These are phyloP conservation scores for Neotoxoptera formosana DNA, from an alignment of 1,140 invertebrate species.

Conservation along the genomic window DNA sequence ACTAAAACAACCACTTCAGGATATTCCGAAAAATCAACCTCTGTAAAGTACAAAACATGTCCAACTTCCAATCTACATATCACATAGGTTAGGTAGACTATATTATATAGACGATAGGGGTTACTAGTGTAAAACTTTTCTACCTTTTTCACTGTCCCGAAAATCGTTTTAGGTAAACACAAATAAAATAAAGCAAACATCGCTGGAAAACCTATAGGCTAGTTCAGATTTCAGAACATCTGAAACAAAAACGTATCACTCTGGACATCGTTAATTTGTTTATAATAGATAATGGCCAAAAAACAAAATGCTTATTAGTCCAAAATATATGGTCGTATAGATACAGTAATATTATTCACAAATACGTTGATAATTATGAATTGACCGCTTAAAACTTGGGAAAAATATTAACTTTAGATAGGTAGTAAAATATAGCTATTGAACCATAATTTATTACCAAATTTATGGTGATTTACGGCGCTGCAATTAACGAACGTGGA, in stretches of 20 bases:
- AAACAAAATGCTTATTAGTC: not conserved
- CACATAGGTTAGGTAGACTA: not conserved
- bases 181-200: constrained; percentile 8
- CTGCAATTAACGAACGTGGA: not conserved
- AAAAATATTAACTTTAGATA: not conserved
- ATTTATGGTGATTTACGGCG: not conserved
- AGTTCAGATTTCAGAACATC: not conserved
- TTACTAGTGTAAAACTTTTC: not conserved
- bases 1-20: not conserved
- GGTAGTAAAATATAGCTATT: not conserved
- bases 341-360: not conserved
- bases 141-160: not conserved
- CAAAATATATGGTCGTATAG: not conserved
- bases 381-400: not conserved
- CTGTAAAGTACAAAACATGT: not conserved
- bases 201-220: not conserved
- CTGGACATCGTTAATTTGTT: not conserved
- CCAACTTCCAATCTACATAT: constrained; percentile 1
- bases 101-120: not conserved
- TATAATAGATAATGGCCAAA: not conserved
- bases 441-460: not conserved
- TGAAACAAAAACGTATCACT: not conserved
- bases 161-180: constrained; percentile 5
- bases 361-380: not conserved
- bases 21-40: not conserved